These are phyloP conservation scores for Proteles cristata DNA, from an alignment of 2,113 vertebrate genomes.

Conservation along the genomic window DNA sequence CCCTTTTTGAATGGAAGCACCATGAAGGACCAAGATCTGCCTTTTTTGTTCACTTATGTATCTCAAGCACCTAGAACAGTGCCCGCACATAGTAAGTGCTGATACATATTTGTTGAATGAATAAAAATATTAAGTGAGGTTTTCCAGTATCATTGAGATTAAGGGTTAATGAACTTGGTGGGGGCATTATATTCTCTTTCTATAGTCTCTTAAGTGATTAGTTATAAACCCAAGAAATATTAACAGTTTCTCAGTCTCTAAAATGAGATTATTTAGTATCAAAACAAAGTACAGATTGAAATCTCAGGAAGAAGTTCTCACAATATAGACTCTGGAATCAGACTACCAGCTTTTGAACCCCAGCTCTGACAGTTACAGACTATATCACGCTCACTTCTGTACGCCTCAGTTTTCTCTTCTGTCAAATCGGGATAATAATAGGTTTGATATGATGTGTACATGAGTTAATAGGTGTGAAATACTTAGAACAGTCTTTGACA, in stretches of 20 bases:
- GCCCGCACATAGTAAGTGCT: neutral
- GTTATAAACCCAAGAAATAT: neutral
- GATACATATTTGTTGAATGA: neutral
- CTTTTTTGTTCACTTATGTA: neutral
- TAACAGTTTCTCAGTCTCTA: neutral
- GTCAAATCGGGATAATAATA: neutral
- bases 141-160: neutral
- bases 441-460: neutral
- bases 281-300: neutral
- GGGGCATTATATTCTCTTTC: neutral
- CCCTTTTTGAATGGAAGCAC: neutral
- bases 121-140: neutral
- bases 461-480: neutral
- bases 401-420: slow-evolving; percentile 15
- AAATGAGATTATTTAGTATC: neutral
- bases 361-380: neutral
- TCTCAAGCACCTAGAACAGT: neutral
- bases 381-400: neutral
- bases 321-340: neutral
- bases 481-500: neutral
- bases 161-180: neutral
- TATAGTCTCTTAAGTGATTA: neutral
- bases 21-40: neutral
- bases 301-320: neutral
- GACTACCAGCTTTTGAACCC: neutral